A percentile compares a stretch with the other conserved stretches of the same genome.
Evolutionary conservation across 2,113 vertebrate species (phyloP).

Genomic region (Paralichthys olivaceus): DNA sequence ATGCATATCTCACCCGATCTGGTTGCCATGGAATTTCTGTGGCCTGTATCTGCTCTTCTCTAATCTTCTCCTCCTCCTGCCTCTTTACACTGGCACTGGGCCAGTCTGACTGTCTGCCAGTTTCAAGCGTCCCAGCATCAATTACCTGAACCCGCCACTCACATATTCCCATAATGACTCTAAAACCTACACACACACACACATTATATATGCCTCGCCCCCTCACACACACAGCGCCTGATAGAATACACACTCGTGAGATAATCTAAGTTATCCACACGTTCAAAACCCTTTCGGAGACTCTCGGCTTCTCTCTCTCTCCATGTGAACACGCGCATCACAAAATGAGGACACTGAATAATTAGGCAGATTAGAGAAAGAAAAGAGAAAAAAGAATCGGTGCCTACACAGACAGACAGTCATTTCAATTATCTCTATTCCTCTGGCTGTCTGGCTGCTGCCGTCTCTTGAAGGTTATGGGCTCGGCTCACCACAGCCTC

Average conservation of each 20-base stretch:
- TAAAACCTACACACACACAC: conserved; percentile 33
- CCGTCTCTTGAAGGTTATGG: conserved; percentile 64
- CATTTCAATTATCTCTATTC: conserved; percentile 71
- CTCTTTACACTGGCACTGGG: conserved; percentile 52
- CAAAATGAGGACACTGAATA: conserved; percentile 72
- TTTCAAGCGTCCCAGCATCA: conserved; percentile 65
- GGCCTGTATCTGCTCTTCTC: conserved; percentile 41
- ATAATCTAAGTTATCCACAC: conserved; percentile 19
- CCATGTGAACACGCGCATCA: conserved; percentile 17
- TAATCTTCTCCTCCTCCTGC: conserved; percentile 43
- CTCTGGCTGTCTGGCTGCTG: conserved; percentile 61
- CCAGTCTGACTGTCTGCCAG: conserved; percentile 67
- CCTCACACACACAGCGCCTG: not conserved
- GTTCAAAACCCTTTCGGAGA: conserved; percentile 18
- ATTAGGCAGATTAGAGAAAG: conserved; percentile 49
- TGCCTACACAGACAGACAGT: conserved; percentile 48
- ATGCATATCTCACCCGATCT: conserved; percentile 26
- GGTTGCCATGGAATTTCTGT: conserved; percentile 49
- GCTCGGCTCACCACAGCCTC: conserved; percentile 47
- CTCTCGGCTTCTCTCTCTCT: conserved; percentile 16
- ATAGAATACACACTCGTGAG: conserved; percentile 35
- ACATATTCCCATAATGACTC: conserved; percentile 62
- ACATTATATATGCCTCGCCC: conserved; percentile 3
- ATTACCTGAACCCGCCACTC: conserved; percentile 66
- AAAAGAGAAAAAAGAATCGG: conserved; percentile 39